Evolutionary conservation across 92 coral and sea anemone genomes (phyloP).

Genomic region (Desmophyllum pertusum): DNA sequence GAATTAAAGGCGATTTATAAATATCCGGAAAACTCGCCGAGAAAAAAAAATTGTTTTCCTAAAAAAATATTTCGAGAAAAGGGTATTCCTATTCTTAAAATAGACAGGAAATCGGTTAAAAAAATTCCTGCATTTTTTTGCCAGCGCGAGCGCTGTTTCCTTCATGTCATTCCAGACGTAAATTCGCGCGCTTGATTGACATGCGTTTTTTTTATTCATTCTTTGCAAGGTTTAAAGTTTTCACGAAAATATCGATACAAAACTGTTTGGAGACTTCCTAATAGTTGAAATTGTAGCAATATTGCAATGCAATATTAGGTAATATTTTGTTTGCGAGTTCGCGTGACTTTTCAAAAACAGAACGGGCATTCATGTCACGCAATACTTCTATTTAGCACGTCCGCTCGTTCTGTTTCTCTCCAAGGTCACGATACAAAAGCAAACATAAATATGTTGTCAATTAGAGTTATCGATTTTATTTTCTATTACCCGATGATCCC

Average conservation of each 20-base stretch:
- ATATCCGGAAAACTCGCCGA: constrained; percentile 5
- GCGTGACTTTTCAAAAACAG: not conserved
- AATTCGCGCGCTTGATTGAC: not conserved
- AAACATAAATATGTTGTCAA: not conserved
- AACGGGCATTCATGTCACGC: constrained; percentile 16
- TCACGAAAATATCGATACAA: not conserved
- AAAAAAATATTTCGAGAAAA: not conserved
- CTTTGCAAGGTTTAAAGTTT: not conserved
- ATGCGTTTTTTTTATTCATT: not conserved
- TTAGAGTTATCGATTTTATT: not conserved
- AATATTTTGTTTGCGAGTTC: not conserved
- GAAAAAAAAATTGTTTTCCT: no score
- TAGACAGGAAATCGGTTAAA: not conserved
- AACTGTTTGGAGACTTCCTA: not conserved
- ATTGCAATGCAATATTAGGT: not conserved
- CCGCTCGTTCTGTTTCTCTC: constrained; percentile 18
- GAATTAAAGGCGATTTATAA: not conserved
- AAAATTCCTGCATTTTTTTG: not conserved
- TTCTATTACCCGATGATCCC: not conserved
- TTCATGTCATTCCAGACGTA: not conserved
- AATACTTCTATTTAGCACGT: not conserved
- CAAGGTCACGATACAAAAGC: not conserved
- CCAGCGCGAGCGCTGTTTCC: not conserved
- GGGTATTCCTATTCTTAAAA: not conserved
- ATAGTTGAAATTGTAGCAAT: not conserved